These are phyloP conservation scores for Pangasius sanitwongsei DNA, from an alignment of 2,797 vertebrate species.

Conservation along the genomic window DNA sequence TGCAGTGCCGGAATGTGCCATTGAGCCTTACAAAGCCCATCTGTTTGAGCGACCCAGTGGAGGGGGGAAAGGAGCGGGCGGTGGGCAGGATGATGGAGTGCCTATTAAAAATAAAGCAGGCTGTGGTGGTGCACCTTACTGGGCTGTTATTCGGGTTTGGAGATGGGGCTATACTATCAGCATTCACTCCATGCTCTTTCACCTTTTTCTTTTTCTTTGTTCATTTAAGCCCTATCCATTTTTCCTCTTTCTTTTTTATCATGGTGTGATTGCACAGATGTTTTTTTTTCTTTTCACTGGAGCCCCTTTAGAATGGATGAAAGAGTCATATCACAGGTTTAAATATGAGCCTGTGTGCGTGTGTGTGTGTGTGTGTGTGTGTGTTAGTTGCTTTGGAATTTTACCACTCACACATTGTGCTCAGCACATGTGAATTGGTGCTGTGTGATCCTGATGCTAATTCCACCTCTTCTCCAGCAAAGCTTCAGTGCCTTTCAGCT, in stretches of 20 bases:
- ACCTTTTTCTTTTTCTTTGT: slow-evolving; percentile 30
- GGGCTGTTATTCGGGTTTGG: slow-evolving; percentile 67
- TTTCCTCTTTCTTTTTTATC: slow-evolving; percentile 26
- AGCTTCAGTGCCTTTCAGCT: slow-evolving; percentile 57
- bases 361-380: slow-evolving; percentile 46
- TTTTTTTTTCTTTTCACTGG: slow-evolving; percentile 35
- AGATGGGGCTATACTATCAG: slow-evolving; percentile 36
- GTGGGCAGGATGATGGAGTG: slow-evolving; percentile 78
- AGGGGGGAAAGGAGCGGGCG: slow-evolving; percentile 50
- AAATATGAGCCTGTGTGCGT: slow-evolving; percentile 57
- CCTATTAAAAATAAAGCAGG: slow-evolving; percentile 81
- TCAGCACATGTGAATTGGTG: slow-evolving; percentile 63
- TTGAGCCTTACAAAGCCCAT: slow-evolving; percentile 79
- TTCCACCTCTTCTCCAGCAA: slow-evolving; percentile 67
- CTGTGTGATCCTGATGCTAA: slow-evolving; percentile 71
- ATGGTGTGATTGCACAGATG: slow-evolving; percentile 53
- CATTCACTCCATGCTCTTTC: slow-evolving; percentile 10
- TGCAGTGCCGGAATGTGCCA: slow-evolving; percentile 75
- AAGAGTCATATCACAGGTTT: slow-evolving; percentile 62
- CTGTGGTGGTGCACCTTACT: slow-evolving; percentile 65
- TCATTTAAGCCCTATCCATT: slow-evolving; percentile 12
- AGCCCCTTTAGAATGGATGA: slow-evolving; percentile 54
- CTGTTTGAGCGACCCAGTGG: slow-evolving; percentile 69
- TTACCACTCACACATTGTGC: slow-evolving; percentile 45
- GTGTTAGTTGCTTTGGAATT: slow-evolving; percentile 48